Conservation (phyloP, 2,888 invertebrate species). For the Laspeyria flexula region DNA sequence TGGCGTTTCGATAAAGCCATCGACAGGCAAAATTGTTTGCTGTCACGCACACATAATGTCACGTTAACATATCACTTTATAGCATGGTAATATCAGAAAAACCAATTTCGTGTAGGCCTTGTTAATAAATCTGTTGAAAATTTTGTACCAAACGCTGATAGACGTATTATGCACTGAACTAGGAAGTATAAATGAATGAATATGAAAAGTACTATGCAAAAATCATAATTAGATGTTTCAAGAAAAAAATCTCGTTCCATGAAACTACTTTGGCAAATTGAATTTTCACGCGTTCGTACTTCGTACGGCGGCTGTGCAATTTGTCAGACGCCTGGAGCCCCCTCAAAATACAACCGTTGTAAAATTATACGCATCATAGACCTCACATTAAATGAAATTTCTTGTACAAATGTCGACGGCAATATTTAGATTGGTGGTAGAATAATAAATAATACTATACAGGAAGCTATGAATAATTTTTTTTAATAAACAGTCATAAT, state of each 20-base stretch:
- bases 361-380: constrained; percentile 45
- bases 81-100: constrained; percentile 22
- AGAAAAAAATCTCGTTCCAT: constrained; percentile 26
- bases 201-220: constrained; percentile 1
- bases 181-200: too few species aligned
- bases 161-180: not conserved
- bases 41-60: constrained; percentile 24
- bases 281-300: constrained; percentile 55
- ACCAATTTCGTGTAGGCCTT: not conserved
- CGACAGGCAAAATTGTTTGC: constrained; percentile 24
- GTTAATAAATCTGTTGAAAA: not conserved
- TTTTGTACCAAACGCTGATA: not conserved
- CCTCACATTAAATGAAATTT: constrained; percentile 22
- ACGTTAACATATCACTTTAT: constrained; percentile 31
- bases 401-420: constrained; percentile 13
- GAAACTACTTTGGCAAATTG: constrained; percentile 59
- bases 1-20: constrained; percentile 22
- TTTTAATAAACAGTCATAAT: not conserved
- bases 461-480: not conserved
- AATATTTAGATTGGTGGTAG: constrained; percentile 2
- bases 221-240: constrained; percentile 10
- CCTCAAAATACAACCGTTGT: constrained; percentile 44
- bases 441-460: constrained; percentile 4
- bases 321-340: constrained; percentile 53
- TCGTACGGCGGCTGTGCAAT: constrained; percentile 54